Percentiles rank a stretch among this genome's conserved stretches.
Evolutionary conservation across 2,113 vertebrate species (phyloP).

Genomic region (Alectura lathami): DNA sequence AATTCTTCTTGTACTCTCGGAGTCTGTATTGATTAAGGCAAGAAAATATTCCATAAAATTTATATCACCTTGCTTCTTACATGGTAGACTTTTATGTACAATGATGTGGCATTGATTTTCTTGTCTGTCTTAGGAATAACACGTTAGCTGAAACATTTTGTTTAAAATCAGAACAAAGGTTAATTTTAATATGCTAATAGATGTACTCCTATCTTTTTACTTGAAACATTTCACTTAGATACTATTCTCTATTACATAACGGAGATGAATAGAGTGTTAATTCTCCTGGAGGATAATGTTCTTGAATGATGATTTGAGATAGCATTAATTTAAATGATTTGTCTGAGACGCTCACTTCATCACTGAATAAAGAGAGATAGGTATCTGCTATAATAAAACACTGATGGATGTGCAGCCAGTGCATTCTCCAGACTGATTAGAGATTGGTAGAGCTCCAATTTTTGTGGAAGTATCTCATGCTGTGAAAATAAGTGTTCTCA

Average conservation of each 20-base stretch:
- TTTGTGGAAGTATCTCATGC: background rate
- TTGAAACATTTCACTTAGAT: background rate
- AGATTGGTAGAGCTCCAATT: background rate
- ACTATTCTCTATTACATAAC: background rate
- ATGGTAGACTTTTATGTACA: background rate
- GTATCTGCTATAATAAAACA: background rate
- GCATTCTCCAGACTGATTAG: background rate
- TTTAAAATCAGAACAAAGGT: background rate
- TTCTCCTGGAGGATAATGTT: background rate
- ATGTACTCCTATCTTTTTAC: background rate
- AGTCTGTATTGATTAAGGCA: background rate
- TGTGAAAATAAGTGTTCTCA: background rate
- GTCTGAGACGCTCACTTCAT: background rate
- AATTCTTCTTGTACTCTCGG: background rate
- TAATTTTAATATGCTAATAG: background rate
- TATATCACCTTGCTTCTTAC: background rate
- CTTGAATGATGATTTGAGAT: background rate
- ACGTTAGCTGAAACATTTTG: background rate
- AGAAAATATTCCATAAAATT: background rate
- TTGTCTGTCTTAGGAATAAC: background rate
- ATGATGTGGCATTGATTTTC: background rate
- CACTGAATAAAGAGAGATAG: background rate
- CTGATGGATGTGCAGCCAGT: accelerated
- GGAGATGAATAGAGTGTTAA: background rate
- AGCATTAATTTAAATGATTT: background rate